Evolutionary conservation across 2,888 invertebrate genomes (phyloP).

Genomic region (Cloeon dipterum): DNA sequence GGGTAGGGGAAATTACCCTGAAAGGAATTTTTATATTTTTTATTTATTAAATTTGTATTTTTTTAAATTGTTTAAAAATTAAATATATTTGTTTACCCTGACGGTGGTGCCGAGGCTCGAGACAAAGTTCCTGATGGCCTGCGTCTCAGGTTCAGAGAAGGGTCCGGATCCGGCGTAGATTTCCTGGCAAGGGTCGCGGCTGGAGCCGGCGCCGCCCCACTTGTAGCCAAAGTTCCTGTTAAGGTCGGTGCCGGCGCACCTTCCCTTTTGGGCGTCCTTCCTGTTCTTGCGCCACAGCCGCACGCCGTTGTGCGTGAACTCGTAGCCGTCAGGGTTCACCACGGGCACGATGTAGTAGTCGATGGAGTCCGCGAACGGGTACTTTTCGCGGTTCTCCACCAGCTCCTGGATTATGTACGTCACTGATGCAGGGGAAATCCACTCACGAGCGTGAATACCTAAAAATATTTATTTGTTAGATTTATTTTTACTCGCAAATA

Average conservation of each 20-base stretch:
- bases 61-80: neutral
- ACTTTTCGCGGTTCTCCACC: constrained; percentile 39
- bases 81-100: constrained; percentile 14
- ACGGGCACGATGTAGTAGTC: constrained; percentile 40
- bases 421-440: constrained; percentile 61
- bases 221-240: constrained; percentile 74
- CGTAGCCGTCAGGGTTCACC: constrained; percentile 71
- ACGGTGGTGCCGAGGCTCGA: constrained; percentile 12
- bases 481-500: neutral
- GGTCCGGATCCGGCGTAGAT: constrained; percentile 54
- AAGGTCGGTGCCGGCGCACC: constrained; percentile 54
- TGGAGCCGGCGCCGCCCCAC: constrained; percentile 72
- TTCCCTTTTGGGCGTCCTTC: constrained; percentile 25
- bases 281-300: constrained; percentile 69
- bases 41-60: too few relatives aligned
- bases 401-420: constrained; percentile 51
- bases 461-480: constrained; percentile 1
- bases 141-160: constrained; percentile 73
- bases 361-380: constrained; percentile 21
- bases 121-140: constrained; percentile 32
- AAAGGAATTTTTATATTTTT: too few relatives aligned
- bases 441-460: constrained; percentile 75
- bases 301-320: constrained; percentile 56
- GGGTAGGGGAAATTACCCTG: too few relatives aligned
- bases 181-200: constrained; percentile 58